A percentile compares a stretch with the other conserved stretches of the same genome.
Conservation (phyloP, 2,113 vertebrate genomes). For the Sclerurus mexicanus region DNA sequence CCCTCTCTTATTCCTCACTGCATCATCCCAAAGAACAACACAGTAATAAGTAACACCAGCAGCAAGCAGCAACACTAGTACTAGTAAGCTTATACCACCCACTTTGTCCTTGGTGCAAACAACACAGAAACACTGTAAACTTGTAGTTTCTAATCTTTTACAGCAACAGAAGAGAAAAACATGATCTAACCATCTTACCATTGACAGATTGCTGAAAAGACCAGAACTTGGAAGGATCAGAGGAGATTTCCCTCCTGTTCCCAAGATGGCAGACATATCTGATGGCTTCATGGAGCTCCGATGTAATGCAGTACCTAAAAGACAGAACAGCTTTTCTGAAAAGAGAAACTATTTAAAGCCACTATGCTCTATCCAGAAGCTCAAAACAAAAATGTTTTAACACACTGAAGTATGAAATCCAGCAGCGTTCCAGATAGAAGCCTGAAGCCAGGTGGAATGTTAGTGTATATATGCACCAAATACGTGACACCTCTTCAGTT, state of each 20-base stretch:
- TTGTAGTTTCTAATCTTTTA: neutral
- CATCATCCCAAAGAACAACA: neutral
- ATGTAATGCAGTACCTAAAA: conserved; percentile 68
- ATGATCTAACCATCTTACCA: conserved; percentile 68
- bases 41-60: neutral
- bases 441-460: rapidly evolving
- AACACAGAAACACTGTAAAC: neutral
- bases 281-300: conserved; percentile 72
- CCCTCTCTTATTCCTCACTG: neutral
- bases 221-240: conserved; percentile 72
- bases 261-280: conserved; percentile 77
- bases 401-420: neutral
- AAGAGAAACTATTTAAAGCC: neutral
- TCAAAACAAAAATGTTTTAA: neutral
- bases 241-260: conserved; percentile 72
- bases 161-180: neutral
- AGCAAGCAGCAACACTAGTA: neutral
- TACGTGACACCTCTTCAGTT: neutral
- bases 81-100: neutral
- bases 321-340: neutral
- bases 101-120: neutral
- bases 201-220: conserved; percentile 67
- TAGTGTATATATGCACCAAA: neutral
- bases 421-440: neutral
- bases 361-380: neutral